Conservation (phyloP, 2,113 vertebrate genomes). For the Steatornis caripensis region DNA sequence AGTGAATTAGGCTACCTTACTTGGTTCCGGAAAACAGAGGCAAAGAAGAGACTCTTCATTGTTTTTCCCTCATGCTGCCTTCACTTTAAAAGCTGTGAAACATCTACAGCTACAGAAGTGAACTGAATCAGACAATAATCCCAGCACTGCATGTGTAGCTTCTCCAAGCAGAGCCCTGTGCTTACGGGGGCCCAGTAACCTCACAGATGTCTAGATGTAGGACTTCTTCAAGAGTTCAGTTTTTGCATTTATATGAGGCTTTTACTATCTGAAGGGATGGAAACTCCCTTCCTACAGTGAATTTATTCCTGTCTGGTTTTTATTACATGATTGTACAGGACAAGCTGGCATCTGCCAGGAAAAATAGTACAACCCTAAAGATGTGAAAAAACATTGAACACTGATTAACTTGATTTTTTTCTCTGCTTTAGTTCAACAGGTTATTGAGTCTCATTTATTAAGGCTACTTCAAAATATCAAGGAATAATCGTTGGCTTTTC, state of each 20-base stretch:
- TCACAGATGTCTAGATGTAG: background rate
- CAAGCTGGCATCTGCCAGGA: background rate
- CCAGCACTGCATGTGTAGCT: background rate
- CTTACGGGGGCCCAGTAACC: background rate
- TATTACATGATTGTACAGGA: background rate
- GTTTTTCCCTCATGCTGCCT: background rate
- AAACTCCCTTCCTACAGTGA: background rate
- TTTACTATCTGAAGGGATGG: background rate
- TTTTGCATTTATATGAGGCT: background rate
- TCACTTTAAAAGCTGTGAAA: background rate
- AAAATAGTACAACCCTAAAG: background rate
- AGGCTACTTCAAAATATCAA: constrained; percentile 92
- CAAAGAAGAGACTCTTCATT: background rate
- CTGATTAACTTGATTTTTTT: background rate
- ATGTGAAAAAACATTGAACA: background rate
- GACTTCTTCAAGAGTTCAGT: background rate
- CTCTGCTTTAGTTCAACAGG: constrained; percentile 89
- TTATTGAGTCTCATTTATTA: constrained; percentile 92
- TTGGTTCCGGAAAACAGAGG: background rate
- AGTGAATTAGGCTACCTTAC: background rate
- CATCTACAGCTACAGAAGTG: background rate
- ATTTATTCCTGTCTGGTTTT: background rate
- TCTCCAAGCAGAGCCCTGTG: background rate
- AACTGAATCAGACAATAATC: background rate
- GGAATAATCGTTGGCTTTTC: constrained; percentile 72